phyloP scores from a whole-genome alignment of 2,888 invertebrate species.

The Lypha dubia region DNA sequence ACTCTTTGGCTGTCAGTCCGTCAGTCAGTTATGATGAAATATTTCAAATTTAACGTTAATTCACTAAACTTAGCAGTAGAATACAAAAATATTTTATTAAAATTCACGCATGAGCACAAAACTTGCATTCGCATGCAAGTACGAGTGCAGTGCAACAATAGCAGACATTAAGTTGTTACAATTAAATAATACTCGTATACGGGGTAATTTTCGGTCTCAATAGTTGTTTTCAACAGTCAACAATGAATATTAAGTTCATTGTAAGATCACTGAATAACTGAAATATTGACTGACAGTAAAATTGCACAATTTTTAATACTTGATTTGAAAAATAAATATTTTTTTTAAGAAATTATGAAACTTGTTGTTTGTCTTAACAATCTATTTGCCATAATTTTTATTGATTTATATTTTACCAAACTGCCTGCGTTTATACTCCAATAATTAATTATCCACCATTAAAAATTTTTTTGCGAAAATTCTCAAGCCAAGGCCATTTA shows the following conservation, averaged over 20 bases:
- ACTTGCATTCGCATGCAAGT: conserved; percentile 1
- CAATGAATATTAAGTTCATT: conserved; percentile 72
- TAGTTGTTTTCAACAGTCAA: conserved; percentile 62
- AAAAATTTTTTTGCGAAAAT: conserved; percentile 16
- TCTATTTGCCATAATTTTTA: neutral
- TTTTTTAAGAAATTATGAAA: conserved; percentile 31
- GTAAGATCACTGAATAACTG: conserved; percentile 64
- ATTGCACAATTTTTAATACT: conserved; percentile 47
- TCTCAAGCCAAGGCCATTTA: conserved; percentile 46
- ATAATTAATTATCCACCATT: conserved; percentile 62
- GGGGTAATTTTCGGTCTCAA: conserved; percentile 23
- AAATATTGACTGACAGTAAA: conserved; percentile 51
- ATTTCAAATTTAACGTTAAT: conserved; percentile 50
- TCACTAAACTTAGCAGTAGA: neutral
- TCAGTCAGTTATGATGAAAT: conserved; percentile 37
- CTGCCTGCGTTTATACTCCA: conserved; percentile 61
- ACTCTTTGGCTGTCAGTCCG: conserved; percentile 11
- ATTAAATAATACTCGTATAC: conserved; percentile 53
- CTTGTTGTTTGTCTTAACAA: conserved; percentile 36
- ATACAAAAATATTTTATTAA: neutral
- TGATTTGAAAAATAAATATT: conserved; percentile 23
- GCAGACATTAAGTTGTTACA: conserved; percentile 46
- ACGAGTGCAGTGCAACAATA: conserved; percentile 30
- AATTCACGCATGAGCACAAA: conserved; percentile 29
- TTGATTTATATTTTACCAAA: neutral